These are phyloP conservation scores for Sus cebifrons DNA, from an alignment of 2,797 vertebrate genomes.

Conservation along the genomic window DNA sequence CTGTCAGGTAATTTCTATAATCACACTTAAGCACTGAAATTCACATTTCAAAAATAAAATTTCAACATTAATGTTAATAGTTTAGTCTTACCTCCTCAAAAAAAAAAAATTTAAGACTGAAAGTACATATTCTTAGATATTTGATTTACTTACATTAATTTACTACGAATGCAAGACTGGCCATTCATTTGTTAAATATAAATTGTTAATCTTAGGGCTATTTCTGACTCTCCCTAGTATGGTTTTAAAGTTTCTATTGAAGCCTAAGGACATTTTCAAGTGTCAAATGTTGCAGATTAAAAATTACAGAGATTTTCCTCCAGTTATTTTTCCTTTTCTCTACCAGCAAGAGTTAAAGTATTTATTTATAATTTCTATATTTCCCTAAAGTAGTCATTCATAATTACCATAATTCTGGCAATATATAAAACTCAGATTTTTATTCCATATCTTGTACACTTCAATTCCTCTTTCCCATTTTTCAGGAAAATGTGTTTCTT, in stretches of 20 bases:
- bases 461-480: slow-evolving; percentile 34
- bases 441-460: not conserved
- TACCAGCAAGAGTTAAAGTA: slow-evolving; percentile 49
- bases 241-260: slow-evolving; percentile 18
- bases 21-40: slow-evolving; percentile 14
- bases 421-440: slow-evolving; percentile 42
- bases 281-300: slow-evolving; percentile 39
- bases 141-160: slow-evolving; percentile 45
- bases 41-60: not conserved
- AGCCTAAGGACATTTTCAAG: not conserved
- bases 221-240: not conserved
- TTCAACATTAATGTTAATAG: slow-evolving; percentile 8
- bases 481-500: slow-evolving; percentile 59
- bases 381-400: slow-evolving; percentile 1
- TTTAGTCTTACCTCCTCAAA: not conserved
- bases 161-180: not conserved
- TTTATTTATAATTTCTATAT: slow-evolving; percentile 41
- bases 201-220: not conserved
- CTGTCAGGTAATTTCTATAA: slow-evolving; percentile 12
- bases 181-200: not conserved
- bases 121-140: not conserved
- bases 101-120: slow-evolving; percentile 41
- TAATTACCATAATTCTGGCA: slow-evolving; percentile 40
- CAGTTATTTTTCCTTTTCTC: slow-evolving; percentile 48
- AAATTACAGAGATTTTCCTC: slow-evolving; percentile 28